A percentile compares a stretch with the other conserved stretches of the same genome.
Conservation (phyloP, 2,113 vertebrate genomes). For the Raja brachyura region DNA sequence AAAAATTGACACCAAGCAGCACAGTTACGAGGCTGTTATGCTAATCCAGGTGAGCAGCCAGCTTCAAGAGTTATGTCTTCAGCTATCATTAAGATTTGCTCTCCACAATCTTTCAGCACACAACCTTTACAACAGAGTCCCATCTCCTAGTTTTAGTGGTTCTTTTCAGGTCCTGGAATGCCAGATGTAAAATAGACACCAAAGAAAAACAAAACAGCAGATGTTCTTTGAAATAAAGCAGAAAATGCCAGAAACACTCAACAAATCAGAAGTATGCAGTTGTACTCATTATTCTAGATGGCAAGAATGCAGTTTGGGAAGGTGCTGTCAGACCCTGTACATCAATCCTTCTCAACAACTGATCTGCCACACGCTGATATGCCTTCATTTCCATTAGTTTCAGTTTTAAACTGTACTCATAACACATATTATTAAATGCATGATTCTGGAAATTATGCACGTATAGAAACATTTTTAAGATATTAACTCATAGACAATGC, state of each 20-base stretch:
- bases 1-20: background rate
- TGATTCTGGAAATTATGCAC: no score
- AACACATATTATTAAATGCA: no score
- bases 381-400: no score
- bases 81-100: background rate
- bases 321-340: no score
- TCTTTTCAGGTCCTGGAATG: background rate
- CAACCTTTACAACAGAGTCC: background rate
- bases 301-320: no score
- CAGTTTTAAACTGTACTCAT: no score
- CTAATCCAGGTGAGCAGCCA: background rate
- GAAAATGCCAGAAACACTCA: background rate
- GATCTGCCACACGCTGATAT: no score
- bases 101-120: background rate
- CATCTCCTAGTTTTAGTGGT: background rate
- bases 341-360: no score
- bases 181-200: background rate
- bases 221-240: conserved; percentile 6
- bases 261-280: background rate
- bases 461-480: no score
- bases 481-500: no score
- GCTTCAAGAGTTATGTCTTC: background rate
- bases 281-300: no score
- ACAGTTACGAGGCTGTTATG: background rate
- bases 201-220: background rate